Percentiles rank a stretch among this genome's conserved stretches.
Conservation (phyloP, 2,113 vertebrate genomes). For the Eurypyga helias region DNA sequence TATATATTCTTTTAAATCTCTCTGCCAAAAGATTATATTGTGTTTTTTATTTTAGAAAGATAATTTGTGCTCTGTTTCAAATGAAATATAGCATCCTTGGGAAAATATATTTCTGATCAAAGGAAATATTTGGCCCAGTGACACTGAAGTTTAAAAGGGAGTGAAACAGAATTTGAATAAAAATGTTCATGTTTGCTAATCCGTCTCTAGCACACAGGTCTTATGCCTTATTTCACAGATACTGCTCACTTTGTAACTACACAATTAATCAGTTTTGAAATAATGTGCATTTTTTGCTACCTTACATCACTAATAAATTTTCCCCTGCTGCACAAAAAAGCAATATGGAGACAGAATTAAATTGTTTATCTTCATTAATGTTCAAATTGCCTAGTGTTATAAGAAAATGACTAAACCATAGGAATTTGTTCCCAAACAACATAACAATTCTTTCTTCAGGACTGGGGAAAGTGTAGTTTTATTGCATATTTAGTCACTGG, state of each 20-base stretch:
- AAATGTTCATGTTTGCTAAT: background rate
- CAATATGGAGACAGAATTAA: background rate
- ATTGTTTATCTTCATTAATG: background rate
- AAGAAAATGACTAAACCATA: background rate
- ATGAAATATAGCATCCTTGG: slow-evolving; percentile 36
- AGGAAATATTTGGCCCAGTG: slow-evolving; percentile 14
- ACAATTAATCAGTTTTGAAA: background rate
- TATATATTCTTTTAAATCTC: slow-evolving; percentile 27
- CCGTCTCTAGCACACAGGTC: background rate
- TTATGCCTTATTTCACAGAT: background rate
- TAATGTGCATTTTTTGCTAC: background rate
- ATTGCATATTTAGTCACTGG: background rate
- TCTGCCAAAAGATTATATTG: slow-evolving; percentile 2
- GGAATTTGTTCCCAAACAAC: background rate
- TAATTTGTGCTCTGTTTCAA: slow-evolving; percentile 33
- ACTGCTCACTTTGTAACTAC: background rate
- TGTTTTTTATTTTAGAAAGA: background rate
- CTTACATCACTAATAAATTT: background rate
- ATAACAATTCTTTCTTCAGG: background rate
- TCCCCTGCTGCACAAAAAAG: background rate
- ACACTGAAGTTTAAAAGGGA: background rate
- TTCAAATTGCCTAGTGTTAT: background rate
- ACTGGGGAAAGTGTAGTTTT: background rate
- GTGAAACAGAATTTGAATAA: background rate
- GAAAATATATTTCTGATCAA: slow-evolving; percentile 47